These are phyloP conservation scores for Labia minor DNA, from an alignment of 2,888 invertebrate genomes.

Conservation along the genomic window DNA sequence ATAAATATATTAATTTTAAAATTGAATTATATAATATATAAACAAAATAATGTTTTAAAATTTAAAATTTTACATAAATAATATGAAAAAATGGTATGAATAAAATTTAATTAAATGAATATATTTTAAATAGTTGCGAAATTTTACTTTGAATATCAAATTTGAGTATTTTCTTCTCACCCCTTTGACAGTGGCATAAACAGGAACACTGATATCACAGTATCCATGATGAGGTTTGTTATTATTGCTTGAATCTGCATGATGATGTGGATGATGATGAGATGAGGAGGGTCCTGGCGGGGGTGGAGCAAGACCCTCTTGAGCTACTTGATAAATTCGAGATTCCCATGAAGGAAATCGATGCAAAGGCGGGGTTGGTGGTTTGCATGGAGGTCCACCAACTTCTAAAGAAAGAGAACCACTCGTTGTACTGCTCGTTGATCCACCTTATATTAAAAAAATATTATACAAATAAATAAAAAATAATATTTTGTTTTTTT, in stretches of 20 bases:
- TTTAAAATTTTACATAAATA: no score
- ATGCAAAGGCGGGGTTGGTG: conserved; percentile 85
- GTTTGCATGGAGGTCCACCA: conserved; percentile 34
- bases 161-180: conserved; percentile 40
- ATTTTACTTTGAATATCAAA: no score
- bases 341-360: conserved; percentile 91
- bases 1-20: no score
- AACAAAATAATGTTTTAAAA: no score
- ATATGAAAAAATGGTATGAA: no score
- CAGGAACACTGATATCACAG: conserved; percentile 84
- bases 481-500: no score
- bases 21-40: no score
- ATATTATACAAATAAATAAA: no score
- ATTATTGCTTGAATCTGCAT: conserved; percentile 30
- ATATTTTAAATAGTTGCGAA: no score
- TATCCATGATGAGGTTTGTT: conserved; percentile 44
- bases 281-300: conserved; percentile 26
- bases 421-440: conserved; percentile 28
- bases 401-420: conserved; percentile 22
- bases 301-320: conserved; percentile 34
- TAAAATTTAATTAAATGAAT: no score
- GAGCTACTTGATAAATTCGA: conserved; percentile 77
- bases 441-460: conserved; percentile 27
- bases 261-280: conserved; percentile 19
- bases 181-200: conserved; percentile 92